Evolutionary conservation across 2,888 invertebrate genomes (phyloP).

Genomic region (Thecophora atra): DNA sequence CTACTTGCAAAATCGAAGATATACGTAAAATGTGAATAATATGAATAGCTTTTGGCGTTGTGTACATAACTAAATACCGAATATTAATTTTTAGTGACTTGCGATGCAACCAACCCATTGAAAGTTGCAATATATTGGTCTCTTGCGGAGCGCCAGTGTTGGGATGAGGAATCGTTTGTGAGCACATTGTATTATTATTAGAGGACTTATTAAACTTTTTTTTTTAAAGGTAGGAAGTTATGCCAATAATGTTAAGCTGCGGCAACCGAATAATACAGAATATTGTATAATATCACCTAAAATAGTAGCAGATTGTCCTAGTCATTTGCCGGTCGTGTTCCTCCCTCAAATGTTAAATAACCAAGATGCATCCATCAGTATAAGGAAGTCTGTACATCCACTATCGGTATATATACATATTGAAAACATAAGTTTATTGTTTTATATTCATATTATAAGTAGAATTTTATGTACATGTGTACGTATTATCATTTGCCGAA

Average conservation of each 20-base stretch:
- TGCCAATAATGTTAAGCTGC: constrained; percentile 39
- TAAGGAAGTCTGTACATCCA: constrained; percentile 50
- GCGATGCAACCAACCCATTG: constrained; percentile 61
- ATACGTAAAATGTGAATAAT: constrained; percentile 73
- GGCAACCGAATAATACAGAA: constrained; percentile 45
- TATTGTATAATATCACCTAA: constrained; percentile 44
- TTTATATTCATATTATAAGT: neutral
- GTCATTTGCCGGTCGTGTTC: constrained; percentile 44
- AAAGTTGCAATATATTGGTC: constrained; percentile 68
- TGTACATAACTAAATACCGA: constrained; percentile 67
- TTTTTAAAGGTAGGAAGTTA: constrained; percentile 14
- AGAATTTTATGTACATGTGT: no score
- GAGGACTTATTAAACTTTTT: neutral
- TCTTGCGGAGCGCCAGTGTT: constrained; percentile 70
- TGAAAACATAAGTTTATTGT: neutral
- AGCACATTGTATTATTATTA: constrained; percentile 35
- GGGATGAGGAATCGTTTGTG: constrained; percentile 65
- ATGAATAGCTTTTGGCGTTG: constrained; percentile 34
- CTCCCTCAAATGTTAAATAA: constrained; percentile 20
- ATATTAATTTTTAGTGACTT: constrained; percentile 64
- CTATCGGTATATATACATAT: constrained; percentile 50
- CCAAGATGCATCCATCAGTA: constrained; percentile 42
- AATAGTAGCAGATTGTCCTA: constrained; percentile 42
- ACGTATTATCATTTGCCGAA: no score
- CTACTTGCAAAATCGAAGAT: constrained; percentile 78